Conservation (phyloP, 2,888 invertebrate genomes). For the Phlogophora meticulosa region DNA sequence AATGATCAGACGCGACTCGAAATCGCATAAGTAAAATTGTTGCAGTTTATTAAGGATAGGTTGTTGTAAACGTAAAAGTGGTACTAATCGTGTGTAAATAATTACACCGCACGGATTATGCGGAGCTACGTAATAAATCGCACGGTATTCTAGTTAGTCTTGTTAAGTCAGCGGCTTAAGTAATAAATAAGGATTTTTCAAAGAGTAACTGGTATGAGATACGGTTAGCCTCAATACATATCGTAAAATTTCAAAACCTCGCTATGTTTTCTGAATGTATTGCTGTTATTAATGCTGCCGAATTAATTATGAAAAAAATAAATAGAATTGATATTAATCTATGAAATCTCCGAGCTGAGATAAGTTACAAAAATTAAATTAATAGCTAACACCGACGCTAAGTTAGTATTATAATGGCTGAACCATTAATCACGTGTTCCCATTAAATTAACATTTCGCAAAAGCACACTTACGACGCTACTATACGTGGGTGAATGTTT, state of each 20-base stretch:
- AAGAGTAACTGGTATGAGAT: constrained; percentile 52
- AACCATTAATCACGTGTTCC: constrained; percentile 43
- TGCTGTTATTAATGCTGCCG: constrained; percentile 36
- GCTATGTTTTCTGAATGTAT: constrained; percentile 31
- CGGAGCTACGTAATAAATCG: constrained; percentile 63
- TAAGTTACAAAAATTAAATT: constrained; percentile 44
- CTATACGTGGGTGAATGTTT: constrained; percentile 12
- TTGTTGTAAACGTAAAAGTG: constrained; percentile 74
- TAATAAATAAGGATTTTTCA: constrained; percentile 60
- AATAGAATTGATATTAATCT: constrained; percentile 49
- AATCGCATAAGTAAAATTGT: constrained; percentile 75
- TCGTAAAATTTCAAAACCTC: constrained; percentile 33
- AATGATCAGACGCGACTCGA: constrained; percentile 74
- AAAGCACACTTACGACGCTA: constrained; percentile 41
- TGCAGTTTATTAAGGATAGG: constrained; percentile 72
- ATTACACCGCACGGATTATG: constrained; percentile 62
- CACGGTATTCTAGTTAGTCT: constrained; percentile 55
- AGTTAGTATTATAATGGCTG: constrained; percentile 39
- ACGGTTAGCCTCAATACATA: constrained; percentile 54
- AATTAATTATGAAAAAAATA: constrained; percentile 43
- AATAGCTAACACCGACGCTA: constrained; percentile 46
- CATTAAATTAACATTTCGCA: constrained; percentile 53
- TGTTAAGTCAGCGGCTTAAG: constrained; percentile 55
- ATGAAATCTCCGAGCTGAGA: constrained; percentile 31
- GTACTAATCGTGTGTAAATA: constrained; percentile 67